Evolutionary conservation across 2,113 vertebrate genomes (phyloP).

Genomic region (Myrmecophaga tridactyla): DNA sequence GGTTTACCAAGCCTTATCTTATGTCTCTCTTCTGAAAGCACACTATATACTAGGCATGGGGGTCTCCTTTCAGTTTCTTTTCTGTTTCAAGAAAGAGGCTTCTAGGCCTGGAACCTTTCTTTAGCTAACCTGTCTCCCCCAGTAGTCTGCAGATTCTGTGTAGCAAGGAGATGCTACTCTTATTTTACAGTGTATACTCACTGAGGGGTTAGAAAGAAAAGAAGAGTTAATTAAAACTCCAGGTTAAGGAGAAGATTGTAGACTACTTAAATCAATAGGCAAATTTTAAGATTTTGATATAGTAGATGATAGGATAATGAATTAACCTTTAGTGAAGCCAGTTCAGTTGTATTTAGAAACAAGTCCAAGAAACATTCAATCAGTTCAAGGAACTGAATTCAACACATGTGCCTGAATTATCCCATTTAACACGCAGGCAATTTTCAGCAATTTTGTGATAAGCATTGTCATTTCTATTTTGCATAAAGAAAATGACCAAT

Average conservation of each 20-base stretch:
- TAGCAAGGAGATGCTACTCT: not conserved
- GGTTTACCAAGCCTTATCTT: not conserved
- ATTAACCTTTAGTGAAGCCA: not conserved
- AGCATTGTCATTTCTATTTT: not conserved
- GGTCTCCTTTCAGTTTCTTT: not conserved
- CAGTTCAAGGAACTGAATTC: not conserved
- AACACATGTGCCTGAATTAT: not conserved
- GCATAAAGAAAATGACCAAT: not conserved
- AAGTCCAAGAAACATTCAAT: not conserved
- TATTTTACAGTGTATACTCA: not conserved
- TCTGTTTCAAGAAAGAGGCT: not conserved
- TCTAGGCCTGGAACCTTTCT: not conserved
- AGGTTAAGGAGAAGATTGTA: not conserved
- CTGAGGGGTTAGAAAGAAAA: not conserved
- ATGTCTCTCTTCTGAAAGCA: not conserved
- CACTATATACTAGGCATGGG: not conserved
- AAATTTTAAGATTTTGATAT: not conserved
- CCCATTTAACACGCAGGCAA: not conserved
- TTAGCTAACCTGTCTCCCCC: not conserved
- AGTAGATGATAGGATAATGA: not conserved
- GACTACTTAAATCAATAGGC: not conserved
- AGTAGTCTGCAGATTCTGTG: not conserved
- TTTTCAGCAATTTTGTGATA: not conserved
- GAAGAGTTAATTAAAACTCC: not conserved
- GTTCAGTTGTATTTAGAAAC: not conserved